Percentiles rank a stretch among this genome's conserved stretches.
Conservation (phyloP, 92 coral and sea anemone genomes). For the Umimayanthus kanabou region DNA sequence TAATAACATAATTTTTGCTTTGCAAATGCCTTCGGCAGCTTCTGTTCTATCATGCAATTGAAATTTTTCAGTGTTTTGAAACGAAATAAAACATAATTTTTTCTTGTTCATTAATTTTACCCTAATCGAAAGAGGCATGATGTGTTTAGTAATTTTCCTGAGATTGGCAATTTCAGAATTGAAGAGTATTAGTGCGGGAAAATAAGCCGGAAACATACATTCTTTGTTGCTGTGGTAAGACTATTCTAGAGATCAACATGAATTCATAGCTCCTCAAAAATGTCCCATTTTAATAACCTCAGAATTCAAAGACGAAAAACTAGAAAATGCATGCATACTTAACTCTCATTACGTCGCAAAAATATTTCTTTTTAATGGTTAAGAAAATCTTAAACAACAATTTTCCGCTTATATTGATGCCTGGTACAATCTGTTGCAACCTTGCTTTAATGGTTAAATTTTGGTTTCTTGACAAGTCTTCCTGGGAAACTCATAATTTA, state of each 20-base stretch:
- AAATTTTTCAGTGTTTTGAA: not conserved
- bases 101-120: not conserved
- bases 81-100: not conserved
- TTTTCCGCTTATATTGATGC: not conserved
- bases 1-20: not conserved
- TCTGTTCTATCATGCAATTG: not conserved
- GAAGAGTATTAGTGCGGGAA: not conserved
- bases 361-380: not conserved
- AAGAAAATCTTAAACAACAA: not conserved
- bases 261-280: not conserved
- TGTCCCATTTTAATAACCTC: not conserved
- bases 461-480: not conserved
- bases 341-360: not conserved
- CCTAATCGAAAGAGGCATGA: not conserved
- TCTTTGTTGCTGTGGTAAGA: not conserved
- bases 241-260: not conserved
- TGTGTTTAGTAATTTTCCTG: not conserved
- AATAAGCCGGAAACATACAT: slow-evolving; percentile 10
- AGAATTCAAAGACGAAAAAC: not conserved
- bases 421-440: not conserved
- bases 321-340: not conserved
- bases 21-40: not conserved
- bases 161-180: slow-evolving; percentile 8
- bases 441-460: too few species aligned
- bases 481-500: too few species aligned